Conservation (phyloP, 2,113 vertebrate genomes). For the Dissostichus mawsoni region DNA sequence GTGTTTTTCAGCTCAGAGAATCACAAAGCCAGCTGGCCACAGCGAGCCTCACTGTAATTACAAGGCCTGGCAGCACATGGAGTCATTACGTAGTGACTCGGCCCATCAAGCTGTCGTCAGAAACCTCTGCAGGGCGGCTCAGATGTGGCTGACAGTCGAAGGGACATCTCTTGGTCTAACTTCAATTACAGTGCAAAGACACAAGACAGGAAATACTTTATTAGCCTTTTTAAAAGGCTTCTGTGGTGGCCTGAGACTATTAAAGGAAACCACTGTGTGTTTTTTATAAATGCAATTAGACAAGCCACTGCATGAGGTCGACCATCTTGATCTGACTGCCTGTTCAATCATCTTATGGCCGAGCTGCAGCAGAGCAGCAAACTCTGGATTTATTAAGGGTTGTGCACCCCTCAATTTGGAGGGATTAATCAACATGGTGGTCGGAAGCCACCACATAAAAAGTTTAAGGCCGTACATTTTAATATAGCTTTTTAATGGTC, state of each 20-base stretch:
- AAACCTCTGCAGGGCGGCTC: constrained; percentile 50
- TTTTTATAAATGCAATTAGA: constrained; percentile 58
- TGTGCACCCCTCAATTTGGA: constrained; percentile 31
- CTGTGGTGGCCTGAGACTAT: constrained; percentile 47
- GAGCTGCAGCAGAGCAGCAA: constrained; percentile 46
- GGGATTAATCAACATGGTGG: constrained; percentile 50
- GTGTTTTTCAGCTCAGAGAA: constrained; percentile 55
- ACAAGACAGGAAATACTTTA: constrained; percentile 65
- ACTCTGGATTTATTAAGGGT: constrained; percentile 44
- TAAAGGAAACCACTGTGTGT: constrained; percentile 52
- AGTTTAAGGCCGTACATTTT: constrained; percentile 12
- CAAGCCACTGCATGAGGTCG: constrained; percentile 47
- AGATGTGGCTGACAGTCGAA: constrained; percentile 74
- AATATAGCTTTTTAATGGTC: constrained; percentile 5
- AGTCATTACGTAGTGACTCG: constrained; percentile 51
- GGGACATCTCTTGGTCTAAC: constrained; percentile 62
- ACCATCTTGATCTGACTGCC: constrained; percentile 11
- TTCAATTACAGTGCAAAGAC: constrained; percentile 63
- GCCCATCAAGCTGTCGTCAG: constrained; percentile 38
- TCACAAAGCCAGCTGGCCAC: constrained; percentile 62
- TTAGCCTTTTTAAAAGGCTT: constrained; percentile 68
- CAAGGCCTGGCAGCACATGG: constrained; percentile 42
- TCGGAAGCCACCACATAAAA: constrained; percentile 19
- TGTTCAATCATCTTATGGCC: constrained; percentile 16
- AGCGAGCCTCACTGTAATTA: constrained; percentile 64